phyloP scores from a whole-genome alignment of 2,888 invertebrate genomes.

The Drosophila leonis region DNA sequence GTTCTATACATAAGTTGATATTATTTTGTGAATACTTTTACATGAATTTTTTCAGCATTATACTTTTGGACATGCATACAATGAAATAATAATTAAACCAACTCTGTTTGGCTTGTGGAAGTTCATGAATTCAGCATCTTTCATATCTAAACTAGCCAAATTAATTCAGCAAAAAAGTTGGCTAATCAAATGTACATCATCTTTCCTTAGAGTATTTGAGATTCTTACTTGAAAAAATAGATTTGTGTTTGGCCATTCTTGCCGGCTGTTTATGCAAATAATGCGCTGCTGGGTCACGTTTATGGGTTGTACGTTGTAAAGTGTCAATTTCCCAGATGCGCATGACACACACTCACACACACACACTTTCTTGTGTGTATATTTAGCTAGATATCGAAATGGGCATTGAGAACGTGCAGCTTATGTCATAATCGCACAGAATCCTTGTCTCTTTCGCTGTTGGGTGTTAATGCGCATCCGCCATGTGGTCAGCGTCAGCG shows the following conservation, averaged over 20 bases:
- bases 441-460: constrained; percentile 40
- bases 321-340: constrained; percentile 78
- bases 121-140: too few relatives aligned
- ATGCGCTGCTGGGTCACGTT: constrained; percentile 73
- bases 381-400: constrained; percentile 36
- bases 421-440: constrained; percentile 75
- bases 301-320: constrained; percentile 74
- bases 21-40: background rate
- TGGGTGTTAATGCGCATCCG: constrained; percentile 71
- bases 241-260: constrained; percentile 21
- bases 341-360: constrained; percentile 32
- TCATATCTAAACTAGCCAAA: too few relatives aligned
- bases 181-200: background rate
- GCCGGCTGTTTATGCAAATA: constrained; percentile 70
- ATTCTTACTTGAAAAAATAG: constrained; percentile 14
- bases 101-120: too few relatives aligned
- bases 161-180: background rate
- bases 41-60: too few relatives aligned
- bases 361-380: background rate
- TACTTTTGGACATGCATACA: too few relatives aligned
- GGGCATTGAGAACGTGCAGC: constrained; percentile 70
- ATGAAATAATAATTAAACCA: too few relatives aligned
- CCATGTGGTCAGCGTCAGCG: constrained; percentile 40
- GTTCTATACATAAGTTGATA: background rate
- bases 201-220: constrained; percentile 32